These are phyloP conservation scores for Tachycineta bicolor DNA, from an alignment of 2,113 vertebrate genomes.

Conservation along the genomic window DNA sequence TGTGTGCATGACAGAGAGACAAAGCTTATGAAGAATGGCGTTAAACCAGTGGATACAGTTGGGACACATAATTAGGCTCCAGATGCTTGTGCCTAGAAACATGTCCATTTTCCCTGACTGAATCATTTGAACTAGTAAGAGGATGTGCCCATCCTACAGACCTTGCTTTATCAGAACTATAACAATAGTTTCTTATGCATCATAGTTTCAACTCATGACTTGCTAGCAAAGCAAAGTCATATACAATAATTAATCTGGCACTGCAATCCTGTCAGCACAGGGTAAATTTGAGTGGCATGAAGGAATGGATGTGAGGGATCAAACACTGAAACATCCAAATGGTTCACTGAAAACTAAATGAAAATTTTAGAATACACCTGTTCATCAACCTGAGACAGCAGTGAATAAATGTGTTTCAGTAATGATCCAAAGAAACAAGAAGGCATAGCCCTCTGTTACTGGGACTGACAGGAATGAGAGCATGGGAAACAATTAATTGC, in stretches of 20 bases:
- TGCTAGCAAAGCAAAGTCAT: not conserved
- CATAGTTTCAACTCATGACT: not conserved
- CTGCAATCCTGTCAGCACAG: not conserved
- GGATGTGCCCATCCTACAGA: not conserved
- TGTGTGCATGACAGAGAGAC: not conserved
- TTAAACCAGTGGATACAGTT: not conserved
- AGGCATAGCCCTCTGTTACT: not conserved
- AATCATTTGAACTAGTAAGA: not conserved
- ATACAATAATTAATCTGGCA: not conserved
- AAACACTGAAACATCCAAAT: not conserved
- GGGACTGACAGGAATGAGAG: not conserved
- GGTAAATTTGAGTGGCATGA: not conserved
- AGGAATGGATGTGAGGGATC: not conserved
- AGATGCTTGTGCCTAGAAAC: not conserved
- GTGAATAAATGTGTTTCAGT: not conserved
- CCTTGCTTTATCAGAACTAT: not conserved
- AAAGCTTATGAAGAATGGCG: not conserved
- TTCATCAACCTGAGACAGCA: not conserved
- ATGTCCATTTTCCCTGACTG: not conserved
- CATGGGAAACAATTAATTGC: not conserved
- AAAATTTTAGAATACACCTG: conserved; percentile 8
- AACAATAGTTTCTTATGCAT: not conserved
- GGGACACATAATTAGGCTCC: not conserved
- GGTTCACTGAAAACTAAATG: not conserved
- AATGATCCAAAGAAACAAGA: not conserved